phyloP scores from a whole-genome alignment of 1,140 invertebrate genomes.

The Formica exsecta region DNA sequence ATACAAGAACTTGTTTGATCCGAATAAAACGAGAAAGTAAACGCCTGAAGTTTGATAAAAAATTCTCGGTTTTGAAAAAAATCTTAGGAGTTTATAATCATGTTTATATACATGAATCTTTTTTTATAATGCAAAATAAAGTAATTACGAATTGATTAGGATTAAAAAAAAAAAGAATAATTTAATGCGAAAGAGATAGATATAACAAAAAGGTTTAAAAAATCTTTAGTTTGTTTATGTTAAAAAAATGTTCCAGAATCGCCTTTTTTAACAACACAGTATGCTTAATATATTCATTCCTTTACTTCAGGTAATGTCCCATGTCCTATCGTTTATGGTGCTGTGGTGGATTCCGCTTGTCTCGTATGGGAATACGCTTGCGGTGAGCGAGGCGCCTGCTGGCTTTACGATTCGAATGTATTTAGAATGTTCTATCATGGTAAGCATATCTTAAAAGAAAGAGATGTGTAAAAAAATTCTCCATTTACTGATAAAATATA shows the following conservation, averaged over 20 bases:
- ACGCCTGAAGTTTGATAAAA: not conserved
- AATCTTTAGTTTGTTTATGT: not conserved
- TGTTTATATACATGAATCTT: too few species aligned
- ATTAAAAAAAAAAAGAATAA: not conserved
- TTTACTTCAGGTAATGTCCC: conserved; percentile 92
- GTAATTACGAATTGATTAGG: not conserved
- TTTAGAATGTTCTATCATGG: conserved; percentile 95
- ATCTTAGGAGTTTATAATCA: too few species aligned
- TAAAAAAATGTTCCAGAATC: not conserved
- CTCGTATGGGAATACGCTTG: conserved; percentile 94
- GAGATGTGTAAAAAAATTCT: not conserved
- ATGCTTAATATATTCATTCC: conserved; percentile 3
- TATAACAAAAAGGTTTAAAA: not conserved
- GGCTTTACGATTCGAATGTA: conserved; percentile 93
- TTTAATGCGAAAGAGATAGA: not conserved
- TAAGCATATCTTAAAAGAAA: conserved; percentile 81
- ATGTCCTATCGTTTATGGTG: conserved; percentile 96
- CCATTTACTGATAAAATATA: not conserved
- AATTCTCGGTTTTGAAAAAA: not conserved
- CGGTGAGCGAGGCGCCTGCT: conserved; percentile 92
- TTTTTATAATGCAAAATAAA: too few species aligned
- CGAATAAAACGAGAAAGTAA: not conserved
- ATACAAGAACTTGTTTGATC: not conserved
- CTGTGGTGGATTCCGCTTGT: conserved; percentile 96
- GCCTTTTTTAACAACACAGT: not conserved